A percentile compares a stretch with the other conserved stretches of the same genome.
phyloP scores from a whole-genome alignment of 1,140 invertebrate genomes.

The Ceratosolen fusciceps region DNA sequence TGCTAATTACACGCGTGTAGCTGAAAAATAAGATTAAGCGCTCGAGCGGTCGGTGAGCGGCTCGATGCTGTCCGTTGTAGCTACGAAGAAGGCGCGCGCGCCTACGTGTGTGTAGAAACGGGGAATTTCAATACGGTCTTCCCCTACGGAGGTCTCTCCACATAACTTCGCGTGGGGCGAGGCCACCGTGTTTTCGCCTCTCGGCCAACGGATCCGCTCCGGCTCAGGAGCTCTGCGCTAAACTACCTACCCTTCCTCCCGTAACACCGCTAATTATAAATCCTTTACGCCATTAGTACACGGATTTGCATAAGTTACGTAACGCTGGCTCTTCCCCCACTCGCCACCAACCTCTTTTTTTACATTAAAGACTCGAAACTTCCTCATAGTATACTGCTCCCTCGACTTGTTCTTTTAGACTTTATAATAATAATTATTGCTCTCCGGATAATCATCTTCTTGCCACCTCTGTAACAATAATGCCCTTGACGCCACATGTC shows the following conservation, averaged over 20 bases:
- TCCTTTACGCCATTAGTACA: not conserved
- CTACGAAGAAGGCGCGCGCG: too few relatives aligned
- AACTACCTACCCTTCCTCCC: slow-evolving; percentile 31
- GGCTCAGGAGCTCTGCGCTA: not conserved
- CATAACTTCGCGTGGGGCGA: slow-evolving; percentile 69
- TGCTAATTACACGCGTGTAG: not conserved
- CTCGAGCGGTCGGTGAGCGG: not conserved
- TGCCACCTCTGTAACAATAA: too few relatives aligned
- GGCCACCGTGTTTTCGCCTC: slow-evolving; percentile 65
- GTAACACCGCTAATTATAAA: slow-evolving; percentile 3
- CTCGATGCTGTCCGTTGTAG: too few relatives aligned
- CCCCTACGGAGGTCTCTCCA: slow-evolving; percentile 66
- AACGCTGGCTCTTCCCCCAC: too few relatives aligned
- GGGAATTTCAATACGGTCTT: slow-evolving; percentile 3
- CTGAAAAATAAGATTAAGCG: not conserved
- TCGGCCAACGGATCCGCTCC: not conserved
- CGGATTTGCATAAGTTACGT: too few relatives aligned
- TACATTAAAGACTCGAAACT: too few relatives aligned
- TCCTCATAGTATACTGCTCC: too few relatives aligned
- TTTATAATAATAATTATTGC: too few relatives aligned
- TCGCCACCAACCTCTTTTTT: too few relatives aligned
- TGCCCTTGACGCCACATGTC: too few relatives aligned
- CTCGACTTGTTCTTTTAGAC: too few relatives aligned
- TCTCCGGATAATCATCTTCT: too few relatives aligned
- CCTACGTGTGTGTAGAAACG: not conserved